phyloP scores from a whole-genome alignment of 2,113 vertebrate genomes.

The Reinhardtius hippoglossoides region DNA sequence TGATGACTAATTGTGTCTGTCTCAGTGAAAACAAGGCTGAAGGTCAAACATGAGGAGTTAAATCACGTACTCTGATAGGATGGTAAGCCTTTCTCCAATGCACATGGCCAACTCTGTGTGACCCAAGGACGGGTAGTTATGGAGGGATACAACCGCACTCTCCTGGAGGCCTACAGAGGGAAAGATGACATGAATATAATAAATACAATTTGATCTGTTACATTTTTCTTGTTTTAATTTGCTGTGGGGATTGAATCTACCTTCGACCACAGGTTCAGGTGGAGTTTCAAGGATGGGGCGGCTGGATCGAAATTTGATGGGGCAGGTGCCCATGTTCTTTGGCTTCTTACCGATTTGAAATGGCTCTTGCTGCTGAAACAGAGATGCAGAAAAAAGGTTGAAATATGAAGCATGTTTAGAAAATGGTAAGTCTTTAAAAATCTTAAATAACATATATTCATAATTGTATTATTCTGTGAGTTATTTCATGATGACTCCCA shows the following conservation, averaged over 20 bases:
- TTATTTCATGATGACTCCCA: background rate
- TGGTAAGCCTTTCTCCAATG: constrained; percentile 83
- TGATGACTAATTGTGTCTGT: background rate
- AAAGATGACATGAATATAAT: background rate
- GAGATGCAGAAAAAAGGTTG: background rate
- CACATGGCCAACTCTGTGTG: constrained; percentile 68
- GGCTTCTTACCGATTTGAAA: constrained; percentile 17
- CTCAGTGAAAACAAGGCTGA: background rate
- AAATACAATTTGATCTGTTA: background rate
- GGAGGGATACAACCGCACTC: constrained; percentile 81
- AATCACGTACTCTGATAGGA: constrained; percentile 86
- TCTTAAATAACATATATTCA: background rate
- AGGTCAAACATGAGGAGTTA: background rate
- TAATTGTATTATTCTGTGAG: background rate
- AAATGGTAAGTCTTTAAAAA: background rate
- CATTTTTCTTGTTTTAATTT: background rate
- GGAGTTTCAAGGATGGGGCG: constrained; percentile 41
- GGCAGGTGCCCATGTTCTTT: constrained; percentile 74
- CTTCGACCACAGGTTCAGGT: constrained; percentile 22
- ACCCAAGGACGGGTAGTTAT: constrained; percentile 78
- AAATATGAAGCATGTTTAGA: background rate
- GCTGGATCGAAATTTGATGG: constrained; percentile 48
- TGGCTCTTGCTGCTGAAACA: background rate
- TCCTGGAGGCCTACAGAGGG: constrained; percentile 63
- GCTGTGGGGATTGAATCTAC: constrained; percentile 30